A percentile compares a stretch with the other conserved stretches of the same genome.
Evolutionary conservation across 2,888 invertebrate genomes (phyloP).

Genomic region (Nephrotoma guestfalica): DNA sequence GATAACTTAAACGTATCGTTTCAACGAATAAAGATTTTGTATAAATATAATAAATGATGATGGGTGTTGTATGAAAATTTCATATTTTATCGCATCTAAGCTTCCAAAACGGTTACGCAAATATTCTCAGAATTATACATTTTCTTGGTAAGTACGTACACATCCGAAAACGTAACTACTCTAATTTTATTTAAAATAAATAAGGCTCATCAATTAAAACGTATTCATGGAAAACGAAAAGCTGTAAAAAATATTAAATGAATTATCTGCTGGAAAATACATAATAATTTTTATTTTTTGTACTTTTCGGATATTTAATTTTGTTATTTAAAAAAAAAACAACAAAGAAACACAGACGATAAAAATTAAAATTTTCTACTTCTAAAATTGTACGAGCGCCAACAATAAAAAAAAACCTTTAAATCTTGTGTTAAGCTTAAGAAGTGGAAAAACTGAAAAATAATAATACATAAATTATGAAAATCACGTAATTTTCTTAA

Average conservation of each 20-base stretch:
- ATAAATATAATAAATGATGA: background rate
- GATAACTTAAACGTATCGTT: background rate
- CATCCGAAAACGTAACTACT: background rate
- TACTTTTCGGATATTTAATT: background rate
- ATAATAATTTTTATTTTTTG: background rate
- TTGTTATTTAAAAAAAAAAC: background rate
- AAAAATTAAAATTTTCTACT: background rate
- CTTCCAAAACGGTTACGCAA: background rate
- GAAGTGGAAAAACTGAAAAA: background rate
- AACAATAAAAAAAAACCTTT: background rate
- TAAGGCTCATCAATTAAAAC: background rate
- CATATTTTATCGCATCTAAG: background rate
- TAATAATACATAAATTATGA: background rate
- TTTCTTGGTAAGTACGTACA: background rate
- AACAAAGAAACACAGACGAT: background rate
- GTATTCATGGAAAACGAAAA: background rate
- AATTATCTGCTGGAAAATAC: background rate
- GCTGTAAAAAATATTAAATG: background rate
- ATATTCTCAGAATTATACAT: background rate
- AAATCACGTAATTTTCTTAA: background rate
- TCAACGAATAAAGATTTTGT: background rate
- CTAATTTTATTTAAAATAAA: background rate
- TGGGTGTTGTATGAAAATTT: background rate
- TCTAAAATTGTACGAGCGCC: background rate
- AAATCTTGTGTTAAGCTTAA: background rate